Percentiles rank a stretch among this genome's conserved stretches.
Conservation (phyloP, 2,113 vertebrate genomes). For the Anser brachyrhynchus region DNA sequence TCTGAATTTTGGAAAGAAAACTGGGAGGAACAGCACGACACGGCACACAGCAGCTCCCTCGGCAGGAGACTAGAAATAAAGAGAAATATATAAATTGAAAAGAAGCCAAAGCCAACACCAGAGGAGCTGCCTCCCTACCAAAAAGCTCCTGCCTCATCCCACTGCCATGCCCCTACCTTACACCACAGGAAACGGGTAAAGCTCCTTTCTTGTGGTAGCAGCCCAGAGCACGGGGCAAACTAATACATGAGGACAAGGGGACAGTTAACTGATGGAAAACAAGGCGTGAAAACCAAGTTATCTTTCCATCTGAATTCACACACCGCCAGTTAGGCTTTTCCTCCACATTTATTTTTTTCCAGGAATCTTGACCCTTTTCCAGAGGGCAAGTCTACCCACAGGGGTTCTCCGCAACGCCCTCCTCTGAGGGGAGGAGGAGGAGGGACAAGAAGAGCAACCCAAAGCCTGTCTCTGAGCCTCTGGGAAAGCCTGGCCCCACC, state of each 20-base stretch:
- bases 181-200: no score
- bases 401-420: not conserved
- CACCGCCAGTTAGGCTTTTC: no score
- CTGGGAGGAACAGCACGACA: not conserved
- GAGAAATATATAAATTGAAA: not conserved
- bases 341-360: not conserved
- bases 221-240: no score
- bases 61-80: not conserved
- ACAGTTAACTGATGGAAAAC: no score
- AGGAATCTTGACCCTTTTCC: not conserved
- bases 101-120: not conserved
- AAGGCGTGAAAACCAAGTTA: no score
- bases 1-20: not conserved
- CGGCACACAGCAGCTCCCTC: rapidly evolving
- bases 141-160: not conserved
- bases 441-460: not conserved
- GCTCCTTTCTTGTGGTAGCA: no score
- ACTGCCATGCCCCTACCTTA: no score
- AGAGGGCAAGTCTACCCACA: not conserved
- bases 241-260: no score
- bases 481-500: not conserved
- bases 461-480: not conserved
- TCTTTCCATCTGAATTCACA: no score
- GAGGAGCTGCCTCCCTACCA: not conserved
- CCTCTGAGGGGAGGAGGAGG: no score